Evolutionary conservation across 2,113 vertebrate genomes (phyloP).

Genomic region (Xiphorhynchus elegans): DNA sequence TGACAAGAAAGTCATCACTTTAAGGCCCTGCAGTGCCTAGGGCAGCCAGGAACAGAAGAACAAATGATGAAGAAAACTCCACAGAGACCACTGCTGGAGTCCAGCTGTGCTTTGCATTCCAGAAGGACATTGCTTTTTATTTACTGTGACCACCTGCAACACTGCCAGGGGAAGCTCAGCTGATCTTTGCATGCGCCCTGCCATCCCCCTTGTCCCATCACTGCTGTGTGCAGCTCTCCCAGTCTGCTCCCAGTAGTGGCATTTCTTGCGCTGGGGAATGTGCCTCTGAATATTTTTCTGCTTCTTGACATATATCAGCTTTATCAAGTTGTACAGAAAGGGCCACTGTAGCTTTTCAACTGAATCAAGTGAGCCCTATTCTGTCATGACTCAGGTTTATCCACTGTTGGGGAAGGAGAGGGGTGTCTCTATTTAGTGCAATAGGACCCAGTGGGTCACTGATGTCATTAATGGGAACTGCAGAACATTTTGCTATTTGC

Average conservation of each 20-base stretch:
- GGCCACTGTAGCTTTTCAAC: neutral
- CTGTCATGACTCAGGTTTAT: neutral
- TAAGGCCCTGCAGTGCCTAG: neutral
- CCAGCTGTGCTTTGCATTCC: neutral
- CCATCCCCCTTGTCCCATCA: no score
- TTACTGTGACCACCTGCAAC: neutral
- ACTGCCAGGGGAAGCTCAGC: neutral
- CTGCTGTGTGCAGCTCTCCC: fast-evolving
- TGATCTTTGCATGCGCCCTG: neutral
- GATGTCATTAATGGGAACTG: neutral
- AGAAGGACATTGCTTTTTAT: neutral
- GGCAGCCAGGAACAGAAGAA: neutral
- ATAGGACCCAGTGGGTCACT: neutral
- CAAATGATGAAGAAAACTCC: neutral
- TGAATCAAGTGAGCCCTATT: neutral
- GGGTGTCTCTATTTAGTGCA: neutral
- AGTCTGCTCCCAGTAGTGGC: neutral
- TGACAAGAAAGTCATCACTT: neutral
- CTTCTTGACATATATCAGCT: neutral
- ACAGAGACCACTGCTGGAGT: neutral
- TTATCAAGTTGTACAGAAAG: neutral
- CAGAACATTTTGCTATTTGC: neutral
- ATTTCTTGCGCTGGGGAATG: neutral
- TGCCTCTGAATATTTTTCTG: neutral
- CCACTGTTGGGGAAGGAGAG: neutral